Conservation (phyloP, 2,797 vertebrate species). For the Merluccius polli region DNA sequence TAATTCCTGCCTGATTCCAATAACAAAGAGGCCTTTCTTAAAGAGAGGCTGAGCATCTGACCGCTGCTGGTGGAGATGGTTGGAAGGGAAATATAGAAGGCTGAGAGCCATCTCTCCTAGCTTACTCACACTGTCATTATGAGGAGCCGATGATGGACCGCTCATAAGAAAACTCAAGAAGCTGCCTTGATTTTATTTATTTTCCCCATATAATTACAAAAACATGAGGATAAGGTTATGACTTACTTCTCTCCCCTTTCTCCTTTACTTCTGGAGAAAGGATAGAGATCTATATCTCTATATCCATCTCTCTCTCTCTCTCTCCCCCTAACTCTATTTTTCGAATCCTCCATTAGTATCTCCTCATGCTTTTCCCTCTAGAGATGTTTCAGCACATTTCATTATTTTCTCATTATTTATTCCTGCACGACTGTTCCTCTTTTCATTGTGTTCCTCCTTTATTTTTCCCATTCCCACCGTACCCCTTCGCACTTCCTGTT, state of each 20-base stretch:
- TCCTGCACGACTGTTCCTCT: background rate
- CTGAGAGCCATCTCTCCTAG: too few species aligned
- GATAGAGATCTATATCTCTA: background rate
- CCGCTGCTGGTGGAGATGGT: too few species aligned
- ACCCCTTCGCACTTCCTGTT: conserved; percentile 21
- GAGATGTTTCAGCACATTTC: background rate
- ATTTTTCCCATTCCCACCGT: background rate
- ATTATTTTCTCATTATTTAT: background rate
- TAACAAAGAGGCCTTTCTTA: too few species aligned
- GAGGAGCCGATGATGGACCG: too few species aligned
- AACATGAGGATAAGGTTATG: too few species aligned
- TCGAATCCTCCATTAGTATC: conserved; percentile 2
- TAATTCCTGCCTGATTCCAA: too few species aligned
- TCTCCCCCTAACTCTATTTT: background rate
- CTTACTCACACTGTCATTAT: too few species aligned
- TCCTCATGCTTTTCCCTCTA: conserved; percentile 10
- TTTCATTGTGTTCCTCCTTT: background rate
- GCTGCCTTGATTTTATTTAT: too few species aligned
- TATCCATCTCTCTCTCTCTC: background rate
- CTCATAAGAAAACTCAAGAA: too few species aligned
- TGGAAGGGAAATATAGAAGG: too few species aligned
- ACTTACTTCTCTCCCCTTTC: background rate
- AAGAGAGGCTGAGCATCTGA: too few species aligned
- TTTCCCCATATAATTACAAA: too few species aligned
- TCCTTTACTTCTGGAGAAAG: background rate